Percentiles rank a stretch among this genome's conserved stretches.
phyloP scores from a whole-genome alignment of 1,140 invertebrate species.

The Paramacrobiotus metropolitanus region DNA sequence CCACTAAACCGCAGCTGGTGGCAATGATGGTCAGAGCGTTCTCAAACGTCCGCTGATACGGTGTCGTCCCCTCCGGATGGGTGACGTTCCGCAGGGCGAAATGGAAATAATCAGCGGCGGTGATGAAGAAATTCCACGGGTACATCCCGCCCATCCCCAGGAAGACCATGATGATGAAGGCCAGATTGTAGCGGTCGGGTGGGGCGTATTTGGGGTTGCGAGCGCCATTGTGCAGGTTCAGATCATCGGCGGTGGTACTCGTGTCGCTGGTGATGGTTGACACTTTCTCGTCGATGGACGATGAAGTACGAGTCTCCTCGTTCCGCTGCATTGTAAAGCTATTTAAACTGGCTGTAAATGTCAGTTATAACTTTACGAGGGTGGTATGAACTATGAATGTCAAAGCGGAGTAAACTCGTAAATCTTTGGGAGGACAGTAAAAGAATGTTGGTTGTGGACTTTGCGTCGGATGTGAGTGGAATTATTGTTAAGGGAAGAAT shows the following conservation, averaged over 20 bases:
- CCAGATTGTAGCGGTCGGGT: neutral
- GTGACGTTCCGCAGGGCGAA: neutral
- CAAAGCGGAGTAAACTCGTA: no score
- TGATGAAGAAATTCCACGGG: conserved; percentile 77
- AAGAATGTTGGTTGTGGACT: no score
- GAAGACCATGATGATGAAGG: neutral
- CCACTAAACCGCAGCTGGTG: neutral
- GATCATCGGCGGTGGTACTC: conserved; percentile 5
- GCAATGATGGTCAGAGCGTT: neutral
- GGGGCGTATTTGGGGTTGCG: neutral
- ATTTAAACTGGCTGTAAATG: no score
- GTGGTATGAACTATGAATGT: no score
- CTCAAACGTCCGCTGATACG: neutral
- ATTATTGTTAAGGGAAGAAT: no score
- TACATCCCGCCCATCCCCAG: neutral
- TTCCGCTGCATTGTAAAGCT: no score
- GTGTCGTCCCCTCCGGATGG: neutral
- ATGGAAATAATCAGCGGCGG: conserved; percentile 29
- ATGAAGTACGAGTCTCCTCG: no score
- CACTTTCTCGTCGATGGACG: no score
- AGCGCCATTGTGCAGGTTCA: neutral
- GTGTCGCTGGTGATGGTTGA: no score
- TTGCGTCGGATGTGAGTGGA: no score
- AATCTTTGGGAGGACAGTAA: no score
- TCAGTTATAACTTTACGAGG: no score